A percentile compares a stretch with the other conserved stretches of the same genome.
phyloP scores from a whole-genome alignment of 2,888 invertebrate genomes.

The Rotaria magnacalcarata region DNA sequence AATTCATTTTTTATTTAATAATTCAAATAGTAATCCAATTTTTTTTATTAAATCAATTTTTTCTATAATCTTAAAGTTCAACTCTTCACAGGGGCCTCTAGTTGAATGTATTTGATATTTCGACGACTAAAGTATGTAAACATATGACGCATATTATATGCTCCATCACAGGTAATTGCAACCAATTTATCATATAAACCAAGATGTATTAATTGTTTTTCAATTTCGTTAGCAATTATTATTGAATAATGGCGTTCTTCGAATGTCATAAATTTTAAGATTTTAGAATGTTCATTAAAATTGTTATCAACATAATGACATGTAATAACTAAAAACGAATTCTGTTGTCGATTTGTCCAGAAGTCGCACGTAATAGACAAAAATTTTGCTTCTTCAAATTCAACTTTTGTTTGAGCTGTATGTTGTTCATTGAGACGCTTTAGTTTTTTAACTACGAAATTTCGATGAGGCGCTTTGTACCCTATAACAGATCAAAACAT shows the following conservation, averaged over 20 bases:
- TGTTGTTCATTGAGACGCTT: not conserved
- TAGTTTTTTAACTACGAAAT: not conserved
- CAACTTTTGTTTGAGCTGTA: not conserved
- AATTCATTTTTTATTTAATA: too few species aligned
- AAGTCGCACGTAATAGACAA: not conserved
- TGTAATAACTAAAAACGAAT: not conserved
- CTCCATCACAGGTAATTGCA: not conserved
- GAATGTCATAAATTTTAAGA: not conserved
- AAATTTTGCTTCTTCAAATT: not conserved
- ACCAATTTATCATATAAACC: not conserved
- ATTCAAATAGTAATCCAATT: too few species aligned
- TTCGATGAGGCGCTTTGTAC: not conserved
- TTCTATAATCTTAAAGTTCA: too few species aligned
- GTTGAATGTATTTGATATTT: not conserved
- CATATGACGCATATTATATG: not conserved
- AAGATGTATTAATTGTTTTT: too few species aligned
- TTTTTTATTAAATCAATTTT: too few species aligned
- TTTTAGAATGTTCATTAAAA: not conserved
- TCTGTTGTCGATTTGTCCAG: not conserved
- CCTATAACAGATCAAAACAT: not conserved
- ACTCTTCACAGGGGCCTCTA: too few species aligned
- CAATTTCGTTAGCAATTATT: not conserved
- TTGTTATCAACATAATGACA: not conserved
- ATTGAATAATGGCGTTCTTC: not conserved
- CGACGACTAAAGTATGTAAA: not conserved